These are phyloP conservation scores for Silurus glanis DNA, from an alignment of 2,113 vertebrate species.

Conservation along the genomic window DNA sequence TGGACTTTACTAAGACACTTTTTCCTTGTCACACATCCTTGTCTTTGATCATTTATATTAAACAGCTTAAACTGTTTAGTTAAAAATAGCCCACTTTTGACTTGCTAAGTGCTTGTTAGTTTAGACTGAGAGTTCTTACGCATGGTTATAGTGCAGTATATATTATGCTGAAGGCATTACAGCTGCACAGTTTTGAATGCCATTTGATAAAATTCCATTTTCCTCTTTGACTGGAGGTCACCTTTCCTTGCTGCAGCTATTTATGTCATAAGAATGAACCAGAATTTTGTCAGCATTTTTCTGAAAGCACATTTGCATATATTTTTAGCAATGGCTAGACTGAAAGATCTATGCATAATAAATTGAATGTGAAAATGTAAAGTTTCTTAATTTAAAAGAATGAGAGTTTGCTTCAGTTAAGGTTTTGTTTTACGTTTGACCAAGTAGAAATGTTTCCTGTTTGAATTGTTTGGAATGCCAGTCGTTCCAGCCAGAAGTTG, in stretches of 20 bases:
- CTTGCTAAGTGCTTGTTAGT: neutral
- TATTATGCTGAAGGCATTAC: neutral
- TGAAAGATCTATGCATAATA: neutral
- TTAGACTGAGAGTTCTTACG: neutral
- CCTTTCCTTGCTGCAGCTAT: slow-evolving; percentile 17
- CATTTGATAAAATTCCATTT: slow-evolving; percentile 51
- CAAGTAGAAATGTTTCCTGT: neutral
- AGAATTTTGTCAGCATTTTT: neutral
- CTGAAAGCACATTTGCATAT: neutral
- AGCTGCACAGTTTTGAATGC: slow-evolving; percentile 33
- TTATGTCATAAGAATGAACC: neutral
- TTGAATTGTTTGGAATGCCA: neutral
- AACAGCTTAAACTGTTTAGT: neutral
- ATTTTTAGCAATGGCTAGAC: neutral
- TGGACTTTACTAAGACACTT: neutral
- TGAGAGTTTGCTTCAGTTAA: neutral
- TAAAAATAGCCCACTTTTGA: neutral
- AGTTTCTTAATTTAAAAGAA: neutral
- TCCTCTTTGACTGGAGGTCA: slow-evolving; percentile 37
- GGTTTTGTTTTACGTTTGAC: neutral
- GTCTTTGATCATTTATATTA: neutral
- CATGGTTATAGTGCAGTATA: neutral
- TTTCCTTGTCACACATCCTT: neutral
- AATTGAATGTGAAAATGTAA: neutral
- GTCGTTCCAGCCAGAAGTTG: too few species aligned